phyloP scores from a whole-genome alignment of 2,797 vertebrate species.

The Danio tinwini region DNA sequence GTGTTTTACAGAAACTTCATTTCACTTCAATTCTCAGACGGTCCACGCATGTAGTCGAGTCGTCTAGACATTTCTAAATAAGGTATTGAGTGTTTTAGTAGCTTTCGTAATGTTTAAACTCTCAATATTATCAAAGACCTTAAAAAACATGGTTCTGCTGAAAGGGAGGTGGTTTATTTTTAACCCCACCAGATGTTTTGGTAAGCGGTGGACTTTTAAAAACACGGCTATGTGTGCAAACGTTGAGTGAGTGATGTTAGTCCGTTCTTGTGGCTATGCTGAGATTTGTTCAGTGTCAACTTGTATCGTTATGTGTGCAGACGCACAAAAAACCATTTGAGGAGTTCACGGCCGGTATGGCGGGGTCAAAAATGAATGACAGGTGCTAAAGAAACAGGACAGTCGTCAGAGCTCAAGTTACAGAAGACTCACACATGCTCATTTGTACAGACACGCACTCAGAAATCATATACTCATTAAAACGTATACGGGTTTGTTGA shows the following conservation, averaged over 20 bases:
- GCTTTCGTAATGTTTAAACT: constrained; percentile 18
- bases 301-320: constrained; percentile 4
- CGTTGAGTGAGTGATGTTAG: constrained; percentile 45
- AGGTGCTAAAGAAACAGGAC: constrained; percentile 63
- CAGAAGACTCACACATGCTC: constrained; percentile 42
- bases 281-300: constrained; percentile 38
- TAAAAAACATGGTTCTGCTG: constrained; percentile 30
- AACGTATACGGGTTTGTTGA: neutral
- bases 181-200: constrained; percentile 34
- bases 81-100: constrained; percentile 24
- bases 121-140: constrained; percentile 49
- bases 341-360: constrained; percentile 41
- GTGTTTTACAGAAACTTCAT: neutral
- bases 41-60: neutral
- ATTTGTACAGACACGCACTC: constrained; percentile 34
- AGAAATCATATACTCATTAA: constrained; percentile 33
- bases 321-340: constrained; percentile 49
- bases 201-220: constrained; percentile 25
- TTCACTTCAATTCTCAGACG: neutral
- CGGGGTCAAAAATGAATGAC: constrained; percentile 60
- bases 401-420: constrained; percentile 55
- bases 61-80: constrained; percentile 23
- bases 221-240: constrained; percentile 21
- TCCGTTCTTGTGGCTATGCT: constrained; percentile 15
- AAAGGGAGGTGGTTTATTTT: constrained; percentile 42